Base-by-base conservation (phyloP, 2,113 vertebrate species). In the Corynorhinus townsendii region DNA sequence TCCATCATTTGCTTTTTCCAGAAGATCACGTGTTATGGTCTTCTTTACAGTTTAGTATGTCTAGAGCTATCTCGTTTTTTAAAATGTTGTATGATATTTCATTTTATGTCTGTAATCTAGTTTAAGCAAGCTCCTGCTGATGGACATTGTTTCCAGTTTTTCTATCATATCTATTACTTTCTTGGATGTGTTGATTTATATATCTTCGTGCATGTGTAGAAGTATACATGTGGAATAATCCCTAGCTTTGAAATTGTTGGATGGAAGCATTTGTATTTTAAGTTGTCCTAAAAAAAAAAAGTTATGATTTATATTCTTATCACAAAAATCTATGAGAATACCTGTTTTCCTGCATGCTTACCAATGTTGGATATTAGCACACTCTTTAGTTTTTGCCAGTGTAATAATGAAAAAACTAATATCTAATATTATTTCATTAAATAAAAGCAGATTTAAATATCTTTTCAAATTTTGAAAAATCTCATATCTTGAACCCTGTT, bases 91-190 rank as follows among this genome's bases (percentile, higher is more conserved):
- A 5, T 89, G 43, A 47, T 79, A 69, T 54, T 92, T 56, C 14
- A 20, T 69, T 87, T 12, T 82, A 40, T 94, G 9, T 88, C 11
- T 82, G 0, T 96, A 59, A 45, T 93, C 72, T 52, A 94, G 49
- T 69, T 86, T 93, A 90, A 90, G 26, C 22, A 87, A 43, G 35
- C 26, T 33, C 38, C 15, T 71, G 56, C 40, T 66, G 16, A 72
- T 90, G 19, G 24, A 47, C 76, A 72, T 68, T 90, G 77, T 62
- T 69, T 89, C 28, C 26, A 64, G 33, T 82, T 92, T 94, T 96
- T 82, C 30, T n/a, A 52, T 85, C 2, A 24, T 62, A 54, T 77
- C 7, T 73, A 17, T 68, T 93, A 88, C 19, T 96, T 68, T 88
- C 33, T 83, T 88, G 75, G 47, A 52, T 62, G 11, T 95, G 28